These are phyloP conservation scores for Drosophila ezoana DNA, from an alignment of 2,888 invertebrate genomes.

Conservation along the genomic window DNA sequence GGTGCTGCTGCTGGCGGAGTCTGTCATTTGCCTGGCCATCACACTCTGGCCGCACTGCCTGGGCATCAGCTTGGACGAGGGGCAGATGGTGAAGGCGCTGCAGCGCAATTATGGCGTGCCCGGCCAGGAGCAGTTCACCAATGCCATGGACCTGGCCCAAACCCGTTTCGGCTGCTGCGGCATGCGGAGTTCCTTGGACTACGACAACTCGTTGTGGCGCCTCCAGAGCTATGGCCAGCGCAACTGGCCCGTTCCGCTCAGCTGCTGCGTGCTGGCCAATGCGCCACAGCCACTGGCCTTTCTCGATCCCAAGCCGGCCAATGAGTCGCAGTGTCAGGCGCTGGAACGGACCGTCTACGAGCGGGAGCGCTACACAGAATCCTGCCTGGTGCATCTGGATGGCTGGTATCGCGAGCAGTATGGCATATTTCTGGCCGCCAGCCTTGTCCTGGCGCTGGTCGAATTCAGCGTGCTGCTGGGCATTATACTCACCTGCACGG, in stretches of 20 bases:
- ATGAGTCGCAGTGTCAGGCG: constrained; percentile 89
- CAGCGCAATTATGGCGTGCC: constrained; percentile 92
- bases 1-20: constrained; percentile 89
- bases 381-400: constrained; percentile 89
- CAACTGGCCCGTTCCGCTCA: constrained; percentile 89
- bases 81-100: constrained; percentile 89
- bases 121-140: constrained; percentile 89
- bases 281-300: constrained; percentile 86
- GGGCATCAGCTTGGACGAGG: constrained; percentile 89
- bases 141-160: constrained; percentile 92
- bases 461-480: constrained; percentile 90
- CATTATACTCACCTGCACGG: constrained; percentile 90
- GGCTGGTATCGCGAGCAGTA: constrained; percentile 92
- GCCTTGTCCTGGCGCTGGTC: constrained; percentile 89
- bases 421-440: constrained; percentile 88
- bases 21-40: constrained; percentile 89
- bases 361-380: constrained; percentile 81
- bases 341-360: constrained; percentile 80
- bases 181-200: constrained; percentile 91
- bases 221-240: constrained; percentile 90
- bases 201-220: constrained; percentile 92
- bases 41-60: constrained; percentile 92
- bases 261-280: constrained; percentile 89
- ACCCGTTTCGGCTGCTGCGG: constrained; percentile 91
- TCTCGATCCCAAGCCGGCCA: constrained; percentile 91